Base-by-base conservation (phyloP, 1,140 invertebrate genomes). In the Megathymus violae region DNA sequence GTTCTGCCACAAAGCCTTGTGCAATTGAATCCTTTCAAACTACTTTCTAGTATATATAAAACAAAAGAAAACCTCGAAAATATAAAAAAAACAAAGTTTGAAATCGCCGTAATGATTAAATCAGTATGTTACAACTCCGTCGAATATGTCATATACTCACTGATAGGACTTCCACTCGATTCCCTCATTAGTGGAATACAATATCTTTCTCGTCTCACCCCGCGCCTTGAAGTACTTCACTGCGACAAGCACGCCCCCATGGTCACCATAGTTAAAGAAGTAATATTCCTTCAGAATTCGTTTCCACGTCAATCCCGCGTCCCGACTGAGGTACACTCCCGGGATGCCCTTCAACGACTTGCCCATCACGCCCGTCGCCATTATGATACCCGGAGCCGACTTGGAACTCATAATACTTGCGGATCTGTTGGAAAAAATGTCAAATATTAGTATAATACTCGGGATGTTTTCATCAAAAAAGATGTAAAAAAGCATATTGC, bases 221-320 rank as follows among this genome's bases (percentile, higher is more conserved):
- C 93, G 92, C 1, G 92, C 92, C 84, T 95, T 96, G 77, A 94
- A 97, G 74, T 95, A 95, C 75, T 95, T 94, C 0, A 97, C 96
- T 0, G 97, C 97, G 0, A 97, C 95, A 13, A 98, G 82, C 0
- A 98, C 90, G 41, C 97, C 97, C 3, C 97, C 97, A 84, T 98
- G 96, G 89, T 99, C 97, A 0, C 97, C 97, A 88, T 97, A 95
- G 72, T 96, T 96, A 88, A 97, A 98, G 77, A 97, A 95, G 78
- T 97, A 97, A 64, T 95, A 95, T 46, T 97, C 97, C 79, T 95
- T 94, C 1, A 98, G 85, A 0, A 97, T 94, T 80, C 96, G 93
- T 61, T 94, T 93, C 97, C 97, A 98, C 0, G 94, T 96, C 1
- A 96, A 81, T 10, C 97, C 97, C 14, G 96, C 97, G 89, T 98